Base-by-base conservation (phyloP, 2,113 vertebrate species). In the Epinephelus fuscoguttatus region DNA sequence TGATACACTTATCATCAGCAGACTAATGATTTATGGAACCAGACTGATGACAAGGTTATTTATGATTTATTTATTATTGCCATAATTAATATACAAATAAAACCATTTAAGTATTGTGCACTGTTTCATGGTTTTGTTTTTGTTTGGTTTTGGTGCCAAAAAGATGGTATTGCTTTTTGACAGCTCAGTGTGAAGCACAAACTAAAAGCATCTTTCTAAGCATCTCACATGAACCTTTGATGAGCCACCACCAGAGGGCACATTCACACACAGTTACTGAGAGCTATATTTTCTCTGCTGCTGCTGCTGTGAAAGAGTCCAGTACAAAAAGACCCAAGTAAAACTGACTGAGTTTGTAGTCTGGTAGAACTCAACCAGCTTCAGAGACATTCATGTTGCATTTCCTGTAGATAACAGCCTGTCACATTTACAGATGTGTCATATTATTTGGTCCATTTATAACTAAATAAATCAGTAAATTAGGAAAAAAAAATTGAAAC, bases 31-130 rank as follows among this genome's bases (percentile, higher is more conserved):
- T 59, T 53, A 47, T 75, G 52, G 71, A 82, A 49, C 6, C 45
- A 57, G 55, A 83, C 53, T 42, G 62, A 85, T 68, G n/a, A 63
- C 53, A 75, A 81, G 18, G 49, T 84, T 90, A 75, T 88, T 73
- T 83, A 82, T 84, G 2, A 67, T 68, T 75, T 80, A 85, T 73
- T 87, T 84, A 79, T 85, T 78, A 75, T 37, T 71, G 53, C 50
- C 74, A 83, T 80, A 63, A 76, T 81, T 68, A 85, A 86, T 68
- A 75, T 88, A 86, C 37, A 81, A 91, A 84, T 86, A 74, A 88
- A 85, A 78, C 1, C 37, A 13, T 50, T 15, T 4, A 70, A 50
- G 37, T 66, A 64, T 52, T 53, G 3, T 67, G 5, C 6, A n/a
- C 52, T 52, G 52, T 50, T 52, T 66, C 78, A 14, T 70, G 64